phyloP scores from a whole-genome alignment of 2,797 vertebrate genomes.

The Lepilemur septentrionalis region DNA sequence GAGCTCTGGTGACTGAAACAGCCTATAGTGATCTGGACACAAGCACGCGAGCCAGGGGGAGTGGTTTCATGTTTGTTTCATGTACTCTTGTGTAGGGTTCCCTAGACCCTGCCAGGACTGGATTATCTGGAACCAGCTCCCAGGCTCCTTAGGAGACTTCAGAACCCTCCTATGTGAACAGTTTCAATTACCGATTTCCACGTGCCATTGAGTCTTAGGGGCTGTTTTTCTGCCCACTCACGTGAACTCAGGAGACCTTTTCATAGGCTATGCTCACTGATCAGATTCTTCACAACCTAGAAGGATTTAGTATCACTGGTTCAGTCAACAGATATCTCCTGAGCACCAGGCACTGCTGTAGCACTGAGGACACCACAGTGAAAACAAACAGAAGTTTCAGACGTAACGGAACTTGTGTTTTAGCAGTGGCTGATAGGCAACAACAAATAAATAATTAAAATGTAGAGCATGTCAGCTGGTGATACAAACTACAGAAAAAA shows the following conservation, averaged over 20 bases:
- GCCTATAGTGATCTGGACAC: rapidly evolving
- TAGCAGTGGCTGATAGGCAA: neutral
- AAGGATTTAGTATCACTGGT: neutral
- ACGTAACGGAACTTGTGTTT: neutral
- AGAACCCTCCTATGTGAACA: neutral
- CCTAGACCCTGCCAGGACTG: rapidly evolving
- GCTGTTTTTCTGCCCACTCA: neutral
- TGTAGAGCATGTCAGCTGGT: neutral
- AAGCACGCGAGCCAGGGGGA: neutral
- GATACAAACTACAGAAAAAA: neutral
- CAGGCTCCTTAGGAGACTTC: neutral
- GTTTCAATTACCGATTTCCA: neutral
- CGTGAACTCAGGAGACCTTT: neutral
- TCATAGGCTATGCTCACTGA: neutral
- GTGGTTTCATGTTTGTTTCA: neutral
- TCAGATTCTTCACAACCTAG: neutral
- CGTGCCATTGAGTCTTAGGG: neutral
- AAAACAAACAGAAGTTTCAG: neutral
- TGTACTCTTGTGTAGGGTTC: neutral
- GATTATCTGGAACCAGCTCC: neutral
- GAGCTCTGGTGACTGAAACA: neutral
- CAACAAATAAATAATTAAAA: neutral
- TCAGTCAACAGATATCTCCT: neutral
- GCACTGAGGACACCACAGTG: neutral
- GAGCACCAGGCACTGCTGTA: neutral